phyloP scores from a whole-genome alignment of 1,140 invertebrate genomes.

The Nasonia longicornis region DNA sequence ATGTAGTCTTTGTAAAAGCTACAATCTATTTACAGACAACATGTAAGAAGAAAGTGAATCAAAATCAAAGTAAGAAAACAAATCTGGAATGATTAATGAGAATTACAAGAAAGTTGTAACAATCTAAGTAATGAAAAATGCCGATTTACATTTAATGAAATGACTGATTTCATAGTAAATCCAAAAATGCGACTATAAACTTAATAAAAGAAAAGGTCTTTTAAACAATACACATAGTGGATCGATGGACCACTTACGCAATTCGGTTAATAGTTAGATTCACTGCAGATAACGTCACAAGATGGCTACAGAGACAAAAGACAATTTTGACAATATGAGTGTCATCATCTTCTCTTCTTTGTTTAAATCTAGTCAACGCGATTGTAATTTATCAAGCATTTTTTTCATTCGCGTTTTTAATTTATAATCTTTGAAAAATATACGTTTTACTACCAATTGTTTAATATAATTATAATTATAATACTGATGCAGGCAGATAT shows the following conservation, averaged over 20 bases:
- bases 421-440: slow-evolving; percentile 5
- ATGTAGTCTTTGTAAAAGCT: slow-evolving; percentile 42
- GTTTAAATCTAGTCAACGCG: slow-evolving; percentile 9
- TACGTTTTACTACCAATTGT: not conserved
- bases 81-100: slow-evolving; percentile 21
- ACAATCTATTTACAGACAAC: slow-evolving; percentile 58
- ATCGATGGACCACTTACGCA: slow-evolving; percentile 81
- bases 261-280: slow-evolving; percentile 90
- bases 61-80: slow-evolving; percentile 48
- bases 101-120: slow-evolving; percentile 36
- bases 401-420: not conserved
- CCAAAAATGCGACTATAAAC: slow-evolving; percentile 42
- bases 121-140: slow-evolving; percentile 39
- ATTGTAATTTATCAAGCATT: not conserved
- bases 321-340: slow-evolving; percentile 57
- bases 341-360: slow-evolving; percentile 36
- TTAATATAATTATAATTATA: slow-evolving; percentile 49
- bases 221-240: slow-evolving; percentile 66
- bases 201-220: slow-evolving; percentile 46
- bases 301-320: slow-evolving; percentile 80
- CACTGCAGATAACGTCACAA: slow-evolving; percentile 89
- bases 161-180: slow-evolving; percentile 41
- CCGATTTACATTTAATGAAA: slow-evolving; percentile 39
- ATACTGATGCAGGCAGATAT: slow-evolving; percentile 51
- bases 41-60: slow-evolving; percentile 49